Percentiles rank a stretch among this genome's conserved stretches.
Evolutionary conservation across 1,140 invertebrate species (phyloP).

Genomic region (Pollicipes pollicipes): DNA sequence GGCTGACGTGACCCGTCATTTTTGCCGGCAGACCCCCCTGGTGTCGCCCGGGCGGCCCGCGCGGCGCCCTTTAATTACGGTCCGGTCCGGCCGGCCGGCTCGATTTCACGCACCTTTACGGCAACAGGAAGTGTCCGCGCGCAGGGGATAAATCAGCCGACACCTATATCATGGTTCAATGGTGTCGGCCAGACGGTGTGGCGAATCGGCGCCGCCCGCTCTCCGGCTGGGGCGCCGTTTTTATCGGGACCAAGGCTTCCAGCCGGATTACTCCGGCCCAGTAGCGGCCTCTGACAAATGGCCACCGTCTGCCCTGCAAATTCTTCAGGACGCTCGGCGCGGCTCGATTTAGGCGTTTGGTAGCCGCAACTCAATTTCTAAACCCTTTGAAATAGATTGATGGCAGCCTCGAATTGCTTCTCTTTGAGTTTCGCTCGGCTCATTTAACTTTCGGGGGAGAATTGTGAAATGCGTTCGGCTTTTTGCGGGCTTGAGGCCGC

Average conservation of each 20-base stretch:
- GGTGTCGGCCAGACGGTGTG: neutral
- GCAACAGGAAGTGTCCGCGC: neutral
- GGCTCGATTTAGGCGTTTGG: neutral
- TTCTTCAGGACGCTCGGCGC: neutral
- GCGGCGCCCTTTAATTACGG: neutral
- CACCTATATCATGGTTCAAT: neutral
- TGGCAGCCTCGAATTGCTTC: constrained; percentile 1
- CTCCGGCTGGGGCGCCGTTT: neutral
- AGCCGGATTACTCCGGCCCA: neutral
- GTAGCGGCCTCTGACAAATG: neutral
- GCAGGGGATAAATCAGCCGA: neutral
- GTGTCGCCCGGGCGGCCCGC: no score
- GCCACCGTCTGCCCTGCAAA: neutral
- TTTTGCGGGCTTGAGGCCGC: neutral
- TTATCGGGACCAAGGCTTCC: neutral
- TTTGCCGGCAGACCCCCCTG: no score
- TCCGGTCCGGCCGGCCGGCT: no score
- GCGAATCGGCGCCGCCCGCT: neutral
- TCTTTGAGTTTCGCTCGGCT: neutral
- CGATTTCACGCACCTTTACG: neutral
- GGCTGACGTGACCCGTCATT: neutral
- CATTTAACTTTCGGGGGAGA: neutral
- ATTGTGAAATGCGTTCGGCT: neutral
- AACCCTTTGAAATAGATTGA: constrained; percentile 1
- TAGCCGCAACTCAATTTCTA: neutral